These are phyloP conservation scores for Drosophila prolongata DNA, from an alignment of 2,888 invertebrate genomes.

Conservation along the genomic window DNA sequence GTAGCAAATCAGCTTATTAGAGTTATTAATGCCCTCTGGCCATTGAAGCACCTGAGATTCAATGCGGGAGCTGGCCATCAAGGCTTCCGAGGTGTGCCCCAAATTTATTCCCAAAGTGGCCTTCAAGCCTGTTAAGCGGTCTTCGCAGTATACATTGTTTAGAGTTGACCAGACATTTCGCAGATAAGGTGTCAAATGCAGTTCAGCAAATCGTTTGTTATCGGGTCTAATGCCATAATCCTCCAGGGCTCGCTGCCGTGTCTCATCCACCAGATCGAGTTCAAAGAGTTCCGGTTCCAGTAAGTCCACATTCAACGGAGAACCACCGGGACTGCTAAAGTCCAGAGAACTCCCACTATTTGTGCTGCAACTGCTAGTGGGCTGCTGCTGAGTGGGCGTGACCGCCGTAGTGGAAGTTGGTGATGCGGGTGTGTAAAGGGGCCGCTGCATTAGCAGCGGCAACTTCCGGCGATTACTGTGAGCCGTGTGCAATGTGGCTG, in stretches of 20 bases:
- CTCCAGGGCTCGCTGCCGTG: conserved; percentile 88
- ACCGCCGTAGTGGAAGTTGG: conserved; percentile 47
- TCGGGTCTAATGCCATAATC: conserved; percentile 92
- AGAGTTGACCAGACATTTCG: conserved; percentile 90
- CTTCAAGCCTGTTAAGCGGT: conserved; percentile 86
- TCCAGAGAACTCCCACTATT: conserved; percentile 62
- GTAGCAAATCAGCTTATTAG: conserved; percentile 80
- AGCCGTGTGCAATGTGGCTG: conserved; percentile 80
- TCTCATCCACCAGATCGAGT: conserved; percentile 83
- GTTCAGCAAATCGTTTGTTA: conserved; percentile 91
- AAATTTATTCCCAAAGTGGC: conserved; percentile 82
- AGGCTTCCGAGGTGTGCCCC: conserved; percentile 75
- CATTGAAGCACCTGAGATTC: conserved; percentile 82
- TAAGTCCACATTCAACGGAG: conserved; percentile 70
- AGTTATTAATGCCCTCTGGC: conserved; percentile 83
- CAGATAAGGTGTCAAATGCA: conserved; percentile 90
- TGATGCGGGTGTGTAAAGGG: conserved; percentile 61
- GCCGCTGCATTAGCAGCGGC: conserved; percentile 77
- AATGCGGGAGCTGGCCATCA: conserved; percentile 80
- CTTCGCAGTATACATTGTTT: conserved; percentile 86
- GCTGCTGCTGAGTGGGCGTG: conserved; percentile 43
- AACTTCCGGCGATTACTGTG: conserved; percentile 82
- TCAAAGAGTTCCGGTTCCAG: conserved; percentile 72
- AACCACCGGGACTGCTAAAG: conserved; percentile 40
- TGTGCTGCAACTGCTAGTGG: conserved; percentile 58